Base-by-base conservation (phyloP, 2,113 vertebrate species). In the Campylomormyrus numenius region DNA sequence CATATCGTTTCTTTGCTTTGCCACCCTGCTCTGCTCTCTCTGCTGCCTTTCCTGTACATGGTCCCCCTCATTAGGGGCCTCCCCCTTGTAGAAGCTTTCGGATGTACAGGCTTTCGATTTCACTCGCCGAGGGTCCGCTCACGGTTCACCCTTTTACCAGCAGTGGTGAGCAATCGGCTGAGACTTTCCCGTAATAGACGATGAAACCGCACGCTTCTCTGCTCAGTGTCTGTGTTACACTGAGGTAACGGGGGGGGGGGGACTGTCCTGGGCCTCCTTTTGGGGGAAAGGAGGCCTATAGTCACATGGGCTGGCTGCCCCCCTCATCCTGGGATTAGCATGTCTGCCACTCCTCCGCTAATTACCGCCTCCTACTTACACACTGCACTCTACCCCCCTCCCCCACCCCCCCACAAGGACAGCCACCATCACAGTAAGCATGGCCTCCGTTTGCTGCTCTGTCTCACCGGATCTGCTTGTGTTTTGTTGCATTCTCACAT, bases 291-390 rank as follows among this genome's bases (percentile, higher is more conserved):
- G 24, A 0, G 58, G 45, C 2, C 17, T 70, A 24, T 19, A 46
- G 88, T 31, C 62, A 5, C 56, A 0, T 19, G 83, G 17, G 83
- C 83, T 27, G 4, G 19, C 48, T 84, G 48, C 7, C 31, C 70
- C 17, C 49, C 3, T 15, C 19, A 77, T 39, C 10, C 52, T 91
- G 88, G 89, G 50, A 77, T 83, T 66, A 62, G 66, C 87, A 15
- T 35, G 8, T 13, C 19, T 39, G 24, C 80, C 52, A n/a, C 50
- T 83, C 88, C 39, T 49, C 56, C 77, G 24, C 90, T 92, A 92
- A 92, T 91, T 87, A 88, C 87, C 88, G 90, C 90, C 91, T 90
- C 89, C 91, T 89, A 91, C 92, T 93, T 93, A 90, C 62, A 27
- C 21, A 8, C 27, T 31, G 27, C 66, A 70, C 27, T 2, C 62